phyloP scores from a whole-genome alignment of 2,888 invertebrate species.

The Amblyteles armatorius region DNA sequence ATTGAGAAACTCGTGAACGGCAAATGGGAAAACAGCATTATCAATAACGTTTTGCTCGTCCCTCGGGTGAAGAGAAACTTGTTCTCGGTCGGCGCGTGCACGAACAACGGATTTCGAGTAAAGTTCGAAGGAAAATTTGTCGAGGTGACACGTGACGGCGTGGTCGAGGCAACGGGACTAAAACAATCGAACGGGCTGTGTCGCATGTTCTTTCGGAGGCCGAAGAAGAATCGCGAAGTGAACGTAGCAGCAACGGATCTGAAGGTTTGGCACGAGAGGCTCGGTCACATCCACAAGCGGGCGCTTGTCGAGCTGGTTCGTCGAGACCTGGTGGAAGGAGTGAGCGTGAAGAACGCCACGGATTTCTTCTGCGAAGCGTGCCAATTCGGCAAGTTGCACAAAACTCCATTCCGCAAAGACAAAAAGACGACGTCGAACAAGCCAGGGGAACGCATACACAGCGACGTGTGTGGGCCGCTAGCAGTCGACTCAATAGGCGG shows the following conservation, averaged over 20 bases:
- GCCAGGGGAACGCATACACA: slow-evolving; percentile 6
- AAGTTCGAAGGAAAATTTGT: slow-evolving; percentile 70
- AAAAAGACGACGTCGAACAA: slow-evolving; percentile 17
- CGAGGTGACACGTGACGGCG: slow-evolving; percentile 63
- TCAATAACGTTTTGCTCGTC: slow-evolving; percentile 76
- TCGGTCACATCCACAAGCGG: slow-evolving; percentile 69
- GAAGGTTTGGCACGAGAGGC: slow-evolving; percentile 71
- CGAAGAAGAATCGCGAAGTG: slow-evolving; percentile 65
- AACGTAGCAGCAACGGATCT: slow-evolving; percentile 61
- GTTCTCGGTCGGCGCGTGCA: slow-evolving; percentile 78
- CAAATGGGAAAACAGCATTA: slow-evolving; percentile 70
- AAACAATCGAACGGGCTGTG: slow-evolving; percentile 71
- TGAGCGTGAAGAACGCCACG: slow-evolving; percentile 63
- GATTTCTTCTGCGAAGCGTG: slow-evolving; percentile 70
- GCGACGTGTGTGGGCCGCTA: neutral
- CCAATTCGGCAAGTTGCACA: slow-evolving; percentile 56
- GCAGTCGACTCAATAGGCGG: slow-evolving; percentile 6
- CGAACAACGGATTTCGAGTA: slow-evolving; percentile 70
- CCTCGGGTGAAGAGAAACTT: slow-evolving; percentile 77
- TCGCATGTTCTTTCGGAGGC: slow-evolving; percentile 68
- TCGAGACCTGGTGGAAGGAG: slow-evolving; percentile 60
- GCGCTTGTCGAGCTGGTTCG: slow-evolving; percentile 68
- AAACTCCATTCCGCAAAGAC: slow-evolving; percentile 52
- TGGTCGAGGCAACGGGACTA: slow-evolving; percentile 64
- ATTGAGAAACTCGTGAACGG: slow-evolving; percentile 70